Conservation (phyloP, 2,113 vertebrate genomes). For the Anoura caudifer region DNA sequence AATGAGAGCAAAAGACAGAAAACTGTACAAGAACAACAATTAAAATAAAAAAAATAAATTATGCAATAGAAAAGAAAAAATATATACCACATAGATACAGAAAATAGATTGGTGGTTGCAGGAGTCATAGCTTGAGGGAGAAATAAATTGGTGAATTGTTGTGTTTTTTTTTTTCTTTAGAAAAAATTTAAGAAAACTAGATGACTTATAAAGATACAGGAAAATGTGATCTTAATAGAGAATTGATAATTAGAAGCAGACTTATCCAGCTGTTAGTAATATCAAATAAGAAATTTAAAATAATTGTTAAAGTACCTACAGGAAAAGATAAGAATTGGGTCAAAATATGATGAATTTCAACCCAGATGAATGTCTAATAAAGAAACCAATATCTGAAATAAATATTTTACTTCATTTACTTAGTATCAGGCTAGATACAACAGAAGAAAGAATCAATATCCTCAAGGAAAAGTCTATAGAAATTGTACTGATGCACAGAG, state of each 20-base stretch:
- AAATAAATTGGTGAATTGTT: too few species aligned
- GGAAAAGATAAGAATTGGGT: background rate
- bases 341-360: background rate
- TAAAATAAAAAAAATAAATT: too few species aligned
- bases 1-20: too few species aligned
- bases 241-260: background rate
- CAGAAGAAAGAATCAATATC: background rate
- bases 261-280: background rate
- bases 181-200: background rate
- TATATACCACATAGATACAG: too few species aligned
- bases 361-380: background rate
- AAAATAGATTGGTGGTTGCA: too few species aligned
- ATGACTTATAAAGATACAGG: background rate
- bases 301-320: background rate
- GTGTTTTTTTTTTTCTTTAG: too few species aligned
- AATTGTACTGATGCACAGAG: background rate
- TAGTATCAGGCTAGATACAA: background rate
- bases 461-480: background rate
- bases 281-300: background rate
- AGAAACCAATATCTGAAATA: background rate
- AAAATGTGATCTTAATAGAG: background rate
- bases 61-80: too few species aligned
- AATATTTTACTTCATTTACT: background rate
- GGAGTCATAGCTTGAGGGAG: too few species aligned
- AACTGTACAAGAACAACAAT: too few species aligned